Evolutionary conservation across 1,140 invertebrate genomes (phyloP).

Genomic region (Venustaconcha ellipsiformis): DNA sequence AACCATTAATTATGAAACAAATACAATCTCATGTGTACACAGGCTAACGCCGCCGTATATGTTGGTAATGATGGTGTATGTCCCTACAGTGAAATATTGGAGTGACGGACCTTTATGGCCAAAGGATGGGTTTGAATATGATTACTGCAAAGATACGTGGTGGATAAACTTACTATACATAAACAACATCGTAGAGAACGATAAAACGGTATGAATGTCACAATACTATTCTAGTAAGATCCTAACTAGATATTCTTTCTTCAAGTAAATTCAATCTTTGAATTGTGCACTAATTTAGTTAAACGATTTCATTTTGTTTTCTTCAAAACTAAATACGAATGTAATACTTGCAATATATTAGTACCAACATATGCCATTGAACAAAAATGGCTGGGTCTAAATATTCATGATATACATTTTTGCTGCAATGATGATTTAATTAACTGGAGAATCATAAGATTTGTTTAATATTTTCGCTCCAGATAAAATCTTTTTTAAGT

Average conservation of each 20-base stretch:
- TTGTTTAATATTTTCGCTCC: too few relatives aligned
- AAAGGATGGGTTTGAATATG: constrained; percentile 17
- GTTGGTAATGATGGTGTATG: constrained; percentile 83
- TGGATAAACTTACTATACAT: constrained; percentile 86
- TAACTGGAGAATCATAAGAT: too few relatives aligned
- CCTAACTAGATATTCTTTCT: not conserved
- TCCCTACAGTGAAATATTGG: constrained; percentile 77
- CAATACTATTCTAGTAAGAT: not conserved
- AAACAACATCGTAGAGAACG: constrained; percentile 79
- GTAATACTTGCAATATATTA: too few relatives aligned
- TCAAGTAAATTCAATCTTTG: not conserved
- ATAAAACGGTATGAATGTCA: constrained; percentile 23
- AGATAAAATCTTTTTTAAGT: too few relatives aligned
- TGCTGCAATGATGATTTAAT: too few relatives aligned
- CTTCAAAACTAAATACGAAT: too few relatives aligned
- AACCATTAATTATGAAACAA: too few relatives aligned
- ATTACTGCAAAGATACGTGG: constrained; percentile 77
- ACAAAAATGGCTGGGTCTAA: too few relatives aligned
- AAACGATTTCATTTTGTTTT: too few relatives aligned
- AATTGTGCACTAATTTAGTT: too few relatives aligned
- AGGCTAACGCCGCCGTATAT: constrained; percentile 84
- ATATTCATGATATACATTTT: too few relatives aligned
- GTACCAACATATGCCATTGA: too few relatives aligned
- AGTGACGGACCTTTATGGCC: constrained; percentile 72
- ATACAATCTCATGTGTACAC: not conserved